These are phyloP conservation scores for Neopipo cinnamomea DNA, from an alignment of 2,113 vertebrate genomes.

Conservation along the genomic window DNA sequence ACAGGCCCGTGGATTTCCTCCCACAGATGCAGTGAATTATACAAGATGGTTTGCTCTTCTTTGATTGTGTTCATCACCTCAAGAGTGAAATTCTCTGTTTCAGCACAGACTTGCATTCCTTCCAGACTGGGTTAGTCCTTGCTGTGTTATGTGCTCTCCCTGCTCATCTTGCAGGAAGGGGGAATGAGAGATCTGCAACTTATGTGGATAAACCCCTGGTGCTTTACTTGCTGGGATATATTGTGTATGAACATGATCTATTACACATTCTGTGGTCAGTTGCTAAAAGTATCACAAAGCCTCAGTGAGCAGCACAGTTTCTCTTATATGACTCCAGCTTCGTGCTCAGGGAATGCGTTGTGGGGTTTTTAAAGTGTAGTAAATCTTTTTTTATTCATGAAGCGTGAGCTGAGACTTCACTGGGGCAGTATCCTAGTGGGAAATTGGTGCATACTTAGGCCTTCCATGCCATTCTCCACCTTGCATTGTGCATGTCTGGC, in stretches of 20 bases:
- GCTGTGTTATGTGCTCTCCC: not conserved
- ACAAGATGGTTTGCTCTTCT: not conserved
- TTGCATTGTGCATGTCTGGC: not conserved
- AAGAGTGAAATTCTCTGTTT: not conserved
- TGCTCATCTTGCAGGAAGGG: not conserved
- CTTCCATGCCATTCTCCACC: not conserved
- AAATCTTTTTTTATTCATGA: not conserved
- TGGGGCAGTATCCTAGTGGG: not conserved
- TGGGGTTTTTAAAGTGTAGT: not conserved
- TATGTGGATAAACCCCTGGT: not conserved
- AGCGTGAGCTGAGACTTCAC: not conserved
- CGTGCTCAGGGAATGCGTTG: not conserved
- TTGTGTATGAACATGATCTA: not conserved
- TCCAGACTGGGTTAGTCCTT: not conserved
- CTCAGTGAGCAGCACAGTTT: not conserved
- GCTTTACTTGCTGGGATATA: not conserved
- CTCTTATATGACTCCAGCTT: not conserved
- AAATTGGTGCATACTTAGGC: not conserved
- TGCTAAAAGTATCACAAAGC: not conserved
- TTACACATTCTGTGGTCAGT: not conserved
- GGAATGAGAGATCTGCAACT: not conserved
- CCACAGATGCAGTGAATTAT: not conserved
- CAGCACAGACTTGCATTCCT: not conserved
- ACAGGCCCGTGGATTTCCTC: not conserved
- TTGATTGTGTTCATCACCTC: not conserved